Conservation (phyloP, 37 sponge, comb jelly and placozoan species). For the Petrosia ficiformis region DNA sequence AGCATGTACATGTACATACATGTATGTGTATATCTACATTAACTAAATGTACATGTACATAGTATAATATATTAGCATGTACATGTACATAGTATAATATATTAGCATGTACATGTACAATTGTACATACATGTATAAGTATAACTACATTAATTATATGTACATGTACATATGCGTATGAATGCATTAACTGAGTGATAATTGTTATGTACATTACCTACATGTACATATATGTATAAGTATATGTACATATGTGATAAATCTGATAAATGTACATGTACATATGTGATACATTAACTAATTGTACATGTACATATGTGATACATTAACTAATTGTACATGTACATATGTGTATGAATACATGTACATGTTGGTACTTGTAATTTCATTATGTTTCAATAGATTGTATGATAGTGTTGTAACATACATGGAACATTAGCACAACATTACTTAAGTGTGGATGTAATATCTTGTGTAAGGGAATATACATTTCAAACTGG, state of each 20-base stretch:
- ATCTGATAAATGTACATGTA: too few species aligned
- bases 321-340: too few species aligned
- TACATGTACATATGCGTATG: neutral
- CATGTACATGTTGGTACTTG: too few species aligned
- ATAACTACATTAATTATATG: neutral
- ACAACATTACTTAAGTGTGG: too few species aligned
- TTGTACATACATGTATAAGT: neutral
- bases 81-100: neutral
- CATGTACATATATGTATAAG: neutral
- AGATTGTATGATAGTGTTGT: too few species aligned
- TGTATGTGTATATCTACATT: conserved; percentile 21
- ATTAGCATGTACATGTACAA: neutral
- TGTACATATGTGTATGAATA: too few species aligned
- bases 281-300: too few species aligned
- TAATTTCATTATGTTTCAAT: too few species aligned
- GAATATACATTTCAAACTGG: too few species aligned
- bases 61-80: neutral
- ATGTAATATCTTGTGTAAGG: too few species aligned
- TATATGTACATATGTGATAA: neutral
- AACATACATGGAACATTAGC: too few species aligned
- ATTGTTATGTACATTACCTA: neutral
- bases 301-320: too few species aligned
- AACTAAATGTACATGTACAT: conserved; percentile 3
- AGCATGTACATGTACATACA: conserved; percentile 16
- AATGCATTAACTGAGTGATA: neutral